A percentile compares a stretch with the other conserved stretches of the same genome.
phyloP scores from a whole-genome alignment of 1,140 invertebrate genomes.

The Sweltsa coloradensis region DNA sequence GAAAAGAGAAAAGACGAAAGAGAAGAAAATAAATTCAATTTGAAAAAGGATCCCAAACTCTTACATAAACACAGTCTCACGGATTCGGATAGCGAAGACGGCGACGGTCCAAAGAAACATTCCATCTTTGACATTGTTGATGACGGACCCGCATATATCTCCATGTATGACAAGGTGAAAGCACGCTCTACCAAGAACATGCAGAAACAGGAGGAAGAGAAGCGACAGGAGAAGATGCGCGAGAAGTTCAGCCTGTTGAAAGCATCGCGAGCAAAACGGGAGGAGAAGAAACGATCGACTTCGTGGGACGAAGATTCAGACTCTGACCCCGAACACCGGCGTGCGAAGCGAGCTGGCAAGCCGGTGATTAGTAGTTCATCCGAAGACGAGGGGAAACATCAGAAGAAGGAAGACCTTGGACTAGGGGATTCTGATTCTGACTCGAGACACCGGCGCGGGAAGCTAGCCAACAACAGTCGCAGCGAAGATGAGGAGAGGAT shows the following conservation, averaged over 20 bases:
- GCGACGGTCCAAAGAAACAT: constrained; percentile 67
- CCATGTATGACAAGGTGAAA: constrained; percentile 98
- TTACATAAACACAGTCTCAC: constrained; percentile 21
- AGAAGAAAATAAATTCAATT: no score
- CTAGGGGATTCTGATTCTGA: constrained; percentile 9
- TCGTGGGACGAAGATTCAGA: constrained; percentile 76
- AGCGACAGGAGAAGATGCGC: constrained; percentile 71
- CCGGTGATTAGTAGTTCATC: constrained; percentile 39
- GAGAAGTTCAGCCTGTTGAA: constrained; percentile 82
- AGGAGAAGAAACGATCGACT: constrained; percentile 74
- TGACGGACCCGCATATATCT: constrained; percentile 82
- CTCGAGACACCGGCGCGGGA: background rate
- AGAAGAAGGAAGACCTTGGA: constrained; percentile 11
- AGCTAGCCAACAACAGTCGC: background rate
- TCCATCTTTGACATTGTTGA: constrained; percentile 87
- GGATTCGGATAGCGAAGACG: constrained; percentile 46
- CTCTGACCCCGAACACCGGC: constrained; percentile 28
- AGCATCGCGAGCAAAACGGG: constrained; percentile 69
- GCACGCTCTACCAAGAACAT: constrained; percentile 84
- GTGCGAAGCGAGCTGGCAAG: constrained; percentile 25
- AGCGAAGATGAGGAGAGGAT: constrained; percentile 8
- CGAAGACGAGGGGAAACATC: constrained; percentile 36
- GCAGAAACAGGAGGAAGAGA: constrained; percentile 82
- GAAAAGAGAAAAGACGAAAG: constrained; percentile 30
- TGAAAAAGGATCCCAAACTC: constrained; percentile 34